Conservation (phyloP, 2,113 vertebrate genomes). For the Thinocorus orbignyianus region DNA sequence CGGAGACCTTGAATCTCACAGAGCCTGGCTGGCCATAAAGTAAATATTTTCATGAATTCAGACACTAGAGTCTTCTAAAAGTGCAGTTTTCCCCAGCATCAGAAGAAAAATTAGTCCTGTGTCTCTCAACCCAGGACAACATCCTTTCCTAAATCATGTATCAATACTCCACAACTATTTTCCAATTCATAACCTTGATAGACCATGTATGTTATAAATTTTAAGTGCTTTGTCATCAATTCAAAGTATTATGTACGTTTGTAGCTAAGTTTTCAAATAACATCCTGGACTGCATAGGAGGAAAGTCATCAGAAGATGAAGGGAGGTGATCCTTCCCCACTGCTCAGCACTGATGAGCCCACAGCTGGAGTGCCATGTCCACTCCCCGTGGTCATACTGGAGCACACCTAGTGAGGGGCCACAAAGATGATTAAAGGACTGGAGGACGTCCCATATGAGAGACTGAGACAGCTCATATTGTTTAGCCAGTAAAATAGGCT, state of each 20-base stretch:
- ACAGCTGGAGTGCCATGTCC: background rate
- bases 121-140: no score
- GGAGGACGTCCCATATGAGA: background rate
- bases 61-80: no score
- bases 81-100: no score
- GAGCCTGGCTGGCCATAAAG: no score
- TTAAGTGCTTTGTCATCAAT: background rate
- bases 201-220: background rate
- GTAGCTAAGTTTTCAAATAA: background rate
- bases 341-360: background rate
- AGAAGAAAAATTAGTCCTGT: no score
- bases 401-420: background rate
- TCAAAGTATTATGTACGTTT: background rate
- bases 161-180: background rate
- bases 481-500: background rate
- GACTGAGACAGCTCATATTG: background rate
- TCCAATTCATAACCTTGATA: background rate
- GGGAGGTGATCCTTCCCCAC: background rate
- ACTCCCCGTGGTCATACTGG: background rate
- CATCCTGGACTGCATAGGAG: background rate
- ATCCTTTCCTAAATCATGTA: background rate
- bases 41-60: no score
- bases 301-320: background rate
- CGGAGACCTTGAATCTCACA: no score
- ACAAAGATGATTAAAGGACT: background rate